Evolutionary conservation across 2,797 vertebrate species (phyloP).

Genomic region (Tokudaia muenninki): DNA sequence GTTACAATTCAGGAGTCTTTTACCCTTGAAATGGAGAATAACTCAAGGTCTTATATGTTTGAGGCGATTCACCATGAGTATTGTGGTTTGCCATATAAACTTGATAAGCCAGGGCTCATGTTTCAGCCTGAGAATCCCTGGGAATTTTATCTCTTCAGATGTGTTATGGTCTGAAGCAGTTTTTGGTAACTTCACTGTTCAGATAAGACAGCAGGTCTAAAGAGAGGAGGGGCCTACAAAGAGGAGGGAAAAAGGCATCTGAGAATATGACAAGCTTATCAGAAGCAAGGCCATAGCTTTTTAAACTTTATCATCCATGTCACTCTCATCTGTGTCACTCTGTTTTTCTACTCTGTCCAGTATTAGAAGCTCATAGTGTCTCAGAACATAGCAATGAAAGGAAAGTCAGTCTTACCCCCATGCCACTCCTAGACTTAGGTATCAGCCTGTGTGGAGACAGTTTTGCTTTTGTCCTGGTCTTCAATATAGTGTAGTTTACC

Average conservation of each 20-base stretch:
- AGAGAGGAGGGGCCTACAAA: not conserved
- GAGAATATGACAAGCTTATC: not conserved
- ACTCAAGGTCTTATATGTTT: not conserved
- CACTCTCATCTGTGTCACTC: not conserved
- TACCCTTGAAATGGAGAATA: not conserved
- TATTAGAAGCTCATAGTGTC: not conserved
- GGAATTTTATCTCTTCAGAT: not conserved
- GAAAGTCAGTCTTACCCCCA: not conserved
- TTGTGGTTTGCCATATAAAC: not conserved
- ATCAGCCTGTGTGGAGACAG: not conserved
- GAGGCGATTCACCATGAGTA: not conserved
- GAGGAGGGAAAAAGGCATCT: not conserved
- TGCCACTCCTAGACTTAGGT: not conserved
- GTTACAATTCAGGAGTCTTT: not conserved
- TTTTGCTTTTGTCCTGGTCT: not conserved
- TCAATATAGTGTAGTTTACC: not conserved
- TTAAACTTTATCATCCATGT: no score
- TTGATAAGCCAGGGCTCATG: fast-evolving
- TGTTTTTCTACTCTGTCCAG: not conserved
- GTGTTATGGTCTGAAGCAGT: not conserved
- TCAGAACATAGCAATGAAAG: not conserved
- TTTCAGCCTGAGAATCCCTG: not conserved
- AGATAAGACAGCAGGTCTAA: not conserved
- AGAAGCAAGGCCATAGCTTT: not conserved
- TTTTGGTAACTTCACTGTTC: not conserved